Conservation (phyloP, 1,140 invertebrate genomes). For the Drosophila micromelanica region DNA sequence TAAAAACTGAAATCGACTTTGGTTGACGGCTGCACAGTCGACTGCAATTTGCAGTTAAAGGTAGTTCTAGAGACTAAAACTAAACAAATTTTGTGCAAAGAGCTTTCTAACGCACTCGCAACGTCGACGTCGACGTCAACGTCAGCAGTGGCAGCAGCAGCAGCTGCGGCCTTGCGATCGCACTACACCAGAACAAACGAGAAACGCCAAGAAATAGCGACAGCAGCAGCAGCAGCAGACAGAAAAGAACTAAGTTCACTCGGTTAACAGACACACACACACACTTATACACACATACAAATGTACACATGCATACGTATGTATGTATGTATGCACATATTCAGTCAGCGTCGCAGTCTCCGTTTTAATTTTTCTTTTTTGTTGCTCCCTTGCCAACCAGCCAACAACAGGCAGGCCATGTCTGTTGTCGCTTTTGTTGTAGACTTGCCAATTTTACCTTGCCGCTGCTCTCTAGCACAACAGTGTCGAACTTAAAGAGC, state of each 20-base stretch:
- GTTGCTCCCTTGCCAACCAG: conserved; percentile 21
- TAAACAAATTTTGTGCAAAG: conserved; percentile 35
- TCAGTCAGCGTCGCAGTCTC: conserved; percentile 33
- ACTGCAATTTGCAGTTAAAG: conserved; percentile 15
- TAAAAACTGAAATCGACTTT: conserved; percentile 33
- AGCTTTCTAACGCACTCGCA: conserved; percentile 62
- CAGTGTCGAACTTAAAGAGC: conserved; percentile 81
- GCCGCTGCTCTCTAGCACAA: conserved; percentile 66
- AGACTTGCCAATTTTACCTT: conserved; percentile 80
- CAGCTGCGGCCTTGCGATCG: conserved; percentile 51
- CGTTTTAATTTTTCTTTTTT: too few relatives aligned
- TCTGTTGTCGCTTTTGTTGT: conserved; percentile 44
- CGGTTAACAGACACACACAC: conserved; percentile 64
- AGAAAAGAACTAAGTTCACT: conserved; percentile 70
- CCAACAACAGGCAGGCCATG: not conserved
- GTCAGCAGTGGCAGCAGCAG: not conserved
- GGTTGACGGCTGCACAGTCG: conserved; percentile 16
- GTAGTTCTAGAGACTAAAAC: conserved; percentile 10
- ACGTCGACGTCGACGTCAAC: not conserved
- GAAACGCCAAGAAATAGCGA: conserved; percentile 54
- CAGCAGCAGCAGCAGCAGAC: conserved; percentile 32
- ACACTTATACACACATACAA: conserved; percentile 29
- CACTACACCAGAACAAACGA: conserved; percentile 61
- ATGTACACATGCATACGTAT: conserved; percentile 16
- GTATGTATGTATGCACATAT: conserved; percentile 1